Percentiles rank a stretch among this genome's conserved stretches.
Evolutionary conservation across 2,888 invertebrate species (phyloP).

Genomic region (Osmoderma eremita): DNA sequence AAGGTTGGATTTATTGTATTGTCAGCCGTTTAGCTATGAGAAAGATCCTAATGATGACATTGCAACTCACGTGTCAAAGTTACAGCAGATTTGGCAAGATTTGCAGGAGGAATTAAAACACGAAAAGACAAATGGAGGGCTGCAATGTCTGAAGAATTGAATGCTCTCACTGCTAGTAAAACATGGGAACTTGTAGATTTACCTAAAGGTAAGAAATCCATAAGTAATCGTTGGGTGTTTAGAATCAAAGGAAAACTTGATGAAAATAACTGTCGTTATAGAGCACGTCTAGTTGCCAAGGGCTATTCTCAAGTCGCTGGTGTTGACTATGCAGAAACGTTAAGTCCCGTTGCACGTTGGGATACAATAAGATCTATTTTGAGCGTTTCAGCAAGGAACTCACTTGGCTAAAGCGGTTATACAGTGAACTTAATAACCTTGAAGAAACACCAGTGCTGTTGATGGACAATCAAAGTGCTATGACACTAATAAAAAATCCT

Average conservation of each 20-base stretch:
- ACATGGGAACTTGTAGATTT: not conserved
- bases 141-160: not conserved
- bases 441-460: not conserved
- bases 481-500: not conserved
- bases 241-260: not conserved
- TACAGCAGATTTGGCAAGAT: not conserved
- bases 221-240: not conserved
- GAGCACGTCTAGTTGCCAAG: too few relatives aligned
- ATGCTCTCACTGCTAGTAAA: not conserved
- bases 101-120: not conserved
- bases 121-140: not conserved
- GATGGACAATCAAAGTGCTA: not conserved
- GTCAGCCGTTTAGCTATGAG: not conserved
- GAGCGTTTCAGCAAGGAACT: not conserved
- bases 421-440: not conserved
- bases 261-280: not conserved
- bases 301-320: not conserved
- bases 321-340: not conserved
- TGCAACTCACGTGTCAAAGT: not conserved
- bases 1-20: not conserved
- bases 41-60: not conserved
- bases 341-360: too few relatives aligned
- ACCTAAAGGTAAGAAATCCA: not conserved
- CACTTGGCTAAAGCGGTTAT: not conserved
- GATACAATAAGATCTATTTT: too few relatives aligned